A percentile compares a stretch with the other conserved stretches of the same genome.
Evolutionary conservation across 2,113 vertebrate species (phyloP).

Genomic region (Falco punctatus): DNA sequence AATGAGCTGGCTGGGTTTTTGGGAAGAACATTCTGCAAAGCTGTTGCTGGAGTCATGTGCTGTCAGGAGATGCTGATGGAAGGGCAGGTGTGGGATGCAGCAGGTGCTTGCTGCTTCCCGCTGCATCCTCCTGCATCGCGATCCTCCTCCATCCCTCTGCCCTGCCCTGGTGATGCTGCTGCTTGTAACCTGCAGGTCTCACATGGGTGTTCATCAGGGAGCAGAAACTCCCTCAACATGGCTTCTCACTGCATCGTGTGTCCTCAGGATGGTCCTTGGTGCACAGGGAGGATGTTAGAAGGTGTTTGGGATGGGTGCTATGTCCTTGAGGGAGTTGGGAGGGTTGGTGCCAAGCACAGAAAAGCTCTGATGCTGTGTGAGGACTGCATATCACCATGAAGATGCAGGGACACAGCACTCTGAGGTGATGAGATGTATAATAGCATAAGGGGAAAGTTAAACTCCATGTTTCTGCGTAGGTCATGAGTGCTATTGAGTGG

Average conservation of each 20-base stretch:
- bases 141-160: not conserved
- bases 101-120: rapidly evolving
- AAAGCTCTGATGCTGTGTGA: not conserved
- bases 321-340: not conserved
- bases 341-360: not conserved
- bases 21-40: not conserved
- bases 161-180: not conserved
- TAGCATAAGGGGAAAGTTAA: not conserved
- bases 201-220: not conserved
- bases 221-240: not conserved
- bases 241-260: rapidly evolving
- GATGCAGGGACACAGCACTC: too few species aligned
- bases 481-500: not conserved
- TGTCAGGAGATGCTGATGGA: not conserved
- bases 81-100: not conserved
- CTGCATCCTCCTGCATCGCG: not conserved
- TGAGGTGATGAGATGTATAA: not conserved
- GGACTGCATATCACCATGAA: rapidly evolving
- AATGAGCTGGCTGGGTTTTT: not conserved
- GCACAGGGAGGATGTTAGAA: not conserved
- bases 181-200: not conserved
- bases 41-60: not conserved
- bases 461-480: rapidly evolving
- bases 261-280: not conserved
- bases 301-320: not conserved